Conservation (phyloP, 2,888 invertebrate genomes). For the Erannis defoliaria region DNA sequence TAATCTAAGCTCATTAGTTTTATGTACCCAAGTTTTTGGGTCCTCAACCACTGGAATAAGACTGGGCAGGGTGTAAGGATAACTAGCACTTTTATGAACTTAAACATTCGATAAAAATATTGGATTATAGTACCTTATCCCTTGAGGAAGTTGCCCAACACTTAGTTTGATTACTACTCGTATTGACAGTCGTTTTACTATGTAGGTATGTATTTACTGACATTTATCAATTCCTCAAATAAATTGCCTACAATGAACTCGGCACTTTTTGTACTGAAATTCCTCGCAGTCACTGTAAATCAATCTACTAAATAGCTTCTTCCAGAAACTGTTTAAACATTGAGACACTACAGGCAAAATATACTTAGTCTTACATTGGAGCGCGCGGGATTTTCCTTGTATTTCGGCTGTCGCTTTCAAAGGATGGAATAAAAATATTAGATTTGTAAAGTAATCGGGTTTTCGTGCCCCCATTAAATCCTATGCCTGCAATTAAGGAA, state of each 20-base stretch:
- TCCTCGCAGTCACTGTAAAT: constrained; percentile 29
- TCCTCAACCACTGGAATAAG: not conserved
- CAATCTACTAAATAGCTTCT: constrained; percentile 31
- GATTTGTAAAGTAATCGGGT: constrained; percentile 66
- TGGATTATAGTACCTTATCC: not conserved
- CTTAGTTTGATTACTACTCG: constrained; percentile 11
- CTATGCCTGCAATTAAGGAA: constrained; percentile 72
- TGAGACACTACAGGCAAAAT: constrained; percentile 22
- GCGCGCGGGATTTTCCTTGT: constrained; percentile 25
- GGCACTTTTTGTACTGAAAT: constrained; percentile 15
- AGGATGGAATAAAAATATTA: constrained; percentile 45
- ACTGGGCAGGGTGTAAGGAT: no score
- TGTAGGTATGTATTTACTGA: constrained; percentile 8
- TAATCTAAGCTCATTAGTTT: no score
- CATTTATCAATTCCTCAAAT: constrained; percentile 23
- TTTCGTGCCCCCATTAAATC: constrained; percentile 71
- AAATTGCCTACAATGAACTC: constrained; percentile 26
- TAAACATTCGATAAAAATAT: constrained; percentile 15
- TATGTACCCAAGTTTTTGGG: no score
- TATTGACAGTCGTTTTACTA: not conserved
- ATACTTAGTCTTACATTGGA: constrained; percentile 27
- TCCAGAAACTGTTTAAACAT: constrained; percentile 26
- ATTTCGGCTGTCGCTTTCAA: constrained; percentile 30
- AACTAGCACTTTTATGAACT: not conserved
- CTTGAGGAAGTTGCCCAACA: constrained; percentile 5